These are phyloP conservation scores for Tetramorium simillimum DNA, from an alignment of 1,140 invertebrate species.

Conservation along the genomic window DNA sequence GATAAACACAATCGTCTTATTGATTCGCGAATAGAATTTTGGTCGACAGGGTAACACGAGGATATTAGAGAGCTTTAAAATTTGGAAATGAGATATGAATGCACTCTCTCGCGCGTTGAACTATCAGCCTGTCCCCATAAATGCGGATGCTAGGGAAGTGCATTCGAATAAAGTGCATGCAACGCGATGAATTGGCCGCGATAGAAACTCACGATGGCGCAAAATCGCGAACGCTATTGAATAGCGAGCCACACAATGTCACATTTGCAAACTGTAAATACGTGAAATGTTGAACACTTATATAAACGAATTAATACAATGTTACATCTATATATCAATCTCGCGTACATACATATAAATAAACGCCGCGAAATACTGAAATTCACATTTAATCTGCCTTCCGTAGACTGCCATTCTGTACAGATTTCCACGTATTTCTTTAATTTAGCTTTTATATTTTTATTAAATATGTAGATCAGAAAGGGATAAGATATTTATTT, in stretches of 20 bases:
- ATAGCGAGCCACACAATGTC: slow-evolving; percentile 50
- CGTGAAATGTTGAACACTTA: slow-evolving; percentile 42
- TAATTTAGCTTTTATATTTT: background rate
- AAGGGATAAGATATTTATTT: background rate
- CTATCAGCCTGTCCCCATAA: slow-evolving; percentile 36
- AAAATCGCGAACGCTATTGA: slow-evolving; percentile 54
- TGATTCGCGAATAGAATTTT: slow-evolving; percentile 26
- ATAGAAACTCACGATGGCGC: slow-evolving; percentile 54
- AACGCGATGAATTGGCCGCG: slow-evolving; percentile 52
- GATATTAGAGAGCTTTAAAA: slow-evolving; percentile 49
- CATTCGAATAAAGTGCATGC: slow-evolving; percentile 60
- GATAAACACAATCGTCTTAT: background rate
- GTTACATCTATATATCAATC: background rate
- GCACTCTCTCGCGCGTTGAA: background rate
- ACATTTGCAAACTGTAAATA: slow-evolving; percentile 55
- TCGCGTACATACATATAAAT: background rate
- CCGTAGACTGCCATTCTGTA: background rate
- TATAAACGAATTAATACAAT: slow-evolving; percentile 51
- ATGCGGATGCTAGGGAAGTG: slow-evolving; percentile 40
- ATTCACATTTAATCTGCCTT: slow-evolving; percentile 39
- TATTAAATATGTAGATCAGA: background rate
- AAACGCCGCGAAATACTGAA: background rate
- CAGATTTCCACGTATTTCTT: background rate
- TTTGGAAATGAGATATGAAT: slow-evolving; percentile 48
- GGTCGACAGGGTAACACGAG: background rate